phyloP scores from a whole-genome alignment of 2,888 invertebrate genomes.

The Yponomeuta plumbellus region DNA sequence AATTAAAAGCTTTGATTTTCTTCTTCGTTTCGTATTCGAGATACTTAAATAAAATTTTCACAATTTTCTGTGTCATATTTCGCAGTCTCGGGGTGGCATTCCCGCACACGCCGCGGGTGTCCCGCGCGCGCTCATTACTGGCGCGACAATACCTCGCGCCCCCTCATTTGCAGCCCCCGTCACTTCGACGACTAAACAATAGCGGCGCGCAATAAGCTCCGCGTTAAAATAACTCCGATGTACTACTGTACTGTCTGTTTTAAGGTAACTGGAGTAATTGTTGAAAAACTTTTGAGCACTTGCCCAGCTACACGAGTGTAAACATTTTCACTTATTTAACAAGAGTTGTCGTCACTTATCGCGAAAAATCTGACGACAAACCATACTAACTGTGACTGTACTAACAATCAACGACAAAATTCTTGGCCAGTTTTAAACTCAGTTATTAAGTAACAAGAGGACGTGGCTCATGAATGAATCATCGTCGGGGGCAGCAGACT shows the following conservation, averaged over 20 bases:
- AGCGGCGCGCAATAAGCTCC: slow-evolving; percentile 17
- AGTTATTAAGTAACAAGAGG: slow-evolving; percentile 35
- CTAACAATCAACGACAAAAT: neutral
- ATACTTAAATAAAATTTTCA: too few relatives aligned
- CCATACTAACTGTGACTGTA: neutral
- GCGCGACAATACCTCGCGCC: slow-evolving; percentile 67
- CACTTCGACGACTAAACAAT: slow-evolving; percentile 32
- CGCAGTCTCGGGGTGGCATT: neutral
- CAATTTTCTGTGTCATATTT: neutral
- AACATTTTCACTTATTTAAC: neutral
- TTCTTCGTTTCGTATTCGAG: too few relatives aligned
- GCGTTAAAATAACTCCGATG: slow-evolving; percentile 2
- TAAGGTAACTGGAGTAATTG: neutral
- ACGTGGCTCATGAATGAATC: slow-evolving; percentile 74
- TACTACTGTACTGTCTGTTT: neutral
- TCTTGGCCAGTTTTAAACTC: neutral
- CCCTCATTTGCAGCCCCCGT: slow-evolving; percentile 52
- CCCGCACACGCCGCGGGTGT: slow-evolving; percentile 4
- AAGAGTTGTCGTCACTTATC: too few relatives aligned
- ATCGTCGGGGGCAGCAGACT: slow-evolving; percentile 60
- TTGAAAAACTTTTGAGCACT: neutral
- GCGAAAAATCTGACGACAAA: too few relatives aligned
- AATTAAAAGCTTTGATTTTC: too few relatives aligned
- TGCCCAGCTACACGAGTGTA: neutral
- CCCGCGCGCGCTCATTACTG: slow-evolving; percentile 29